phyloP scores from a whole-genome alignment of 2,888 invertebrate species.

The Julus scandinavius region DNA sequence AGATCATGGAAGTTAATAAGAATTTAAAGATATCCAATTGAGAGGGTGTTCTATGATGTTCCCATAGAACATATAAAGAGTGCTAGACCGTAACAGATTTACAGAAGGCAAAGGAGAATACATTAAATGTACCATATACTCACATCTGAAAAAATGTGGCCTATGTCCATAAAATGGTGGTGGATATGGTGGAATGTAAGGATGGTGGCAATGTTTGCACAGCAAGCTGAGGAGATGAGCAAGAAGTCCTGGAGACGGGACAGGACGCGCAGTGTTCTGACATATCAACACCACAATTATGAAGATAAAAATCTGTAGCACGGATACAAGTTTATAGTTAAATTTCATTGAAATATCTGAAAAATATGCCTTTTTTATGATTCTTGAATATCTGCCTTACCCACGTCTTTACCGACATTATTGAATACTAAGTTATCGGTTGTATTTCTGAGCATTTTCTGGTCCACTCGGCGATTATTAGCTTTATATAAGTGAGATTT shows the following conservation, averaged over 20 bases:
- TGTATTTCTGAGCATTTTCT: constrained; percentile 11
- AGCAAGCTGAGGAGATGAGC: not conserved
- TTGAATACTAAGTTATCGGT: not conserved
- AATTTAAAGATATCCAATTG: too few relatives aligned
- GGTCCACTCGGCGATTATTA: not conserved
- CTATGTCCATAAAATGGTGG: not conserved
- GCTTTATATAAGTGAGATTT: constrained; percentile 20
- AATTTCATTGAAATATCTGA: not conserved
- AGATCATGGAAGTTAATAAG: too few relatives aligned
- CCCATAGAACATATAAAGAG: too few relatives aligned
- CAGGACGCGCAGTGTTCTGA: not conserved
- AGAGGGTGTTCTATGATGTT: too few relatives aligned
- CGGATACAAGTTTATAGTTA: not conserved
- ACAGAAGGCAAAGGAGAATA: too few relatives aligned
- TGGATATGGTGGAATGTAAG: constrained; percentile 13
- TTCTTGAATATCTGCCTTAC: not conserved
- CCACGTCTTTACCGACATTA: not conserved
- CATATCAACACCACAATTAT: not conserved
- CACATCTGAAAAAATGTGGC: not conserved
- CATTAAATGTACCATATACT: not conserved
- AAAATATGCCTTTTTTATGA: not conserved
- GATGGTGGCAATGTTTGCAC: not conserved
- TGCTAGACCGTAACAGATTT: too few relatives aligned
- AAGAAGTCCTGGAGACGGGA: not conserved
- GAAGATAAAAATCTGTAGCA: not conserved